phyloP scores from a whole-genome alignment of 2,797 vertebrate genomes.

The Acanthiza pusilla region DNA sequence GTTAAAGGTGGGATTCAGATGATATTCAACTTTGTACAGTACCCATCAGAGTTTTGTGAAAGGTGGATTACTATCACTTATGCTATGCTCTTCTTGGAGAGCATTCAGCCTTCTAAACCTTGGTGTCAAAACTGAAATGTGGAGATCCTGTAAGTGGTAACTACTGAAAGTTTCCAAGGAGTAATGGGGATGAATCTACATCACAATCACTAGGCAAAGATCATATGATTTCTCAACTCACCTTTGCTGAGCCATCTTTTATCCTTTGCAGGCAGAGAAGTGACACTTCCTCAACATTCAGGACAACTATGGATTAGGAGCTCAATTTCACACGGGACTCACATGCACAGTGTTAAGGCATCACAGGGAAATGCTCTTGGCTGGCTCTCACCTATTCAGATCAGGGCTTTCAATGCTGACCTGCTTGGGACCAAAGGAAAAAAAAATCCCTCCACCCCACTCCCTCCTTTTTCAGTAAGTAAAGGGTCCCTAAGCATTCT shows the following conservation, averaged over 20 bases:
- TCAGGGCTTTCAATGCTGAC: not conserved
- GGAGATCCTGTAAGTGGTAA: not conserved
- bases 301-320: not conserved
- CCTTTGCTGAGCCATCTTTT: not conserved
- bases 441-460: not conserved
- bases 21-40: not conserved
- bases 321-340: not conserved
- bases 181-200: not conserved
- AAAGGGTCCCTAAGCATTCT: not conserved
- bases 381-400: not conserved
- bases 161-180: not conserved
- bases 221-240: not conserved
- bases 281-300: not conserved
- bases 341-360: not conserved
- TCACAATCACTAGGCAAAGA: not conserved
- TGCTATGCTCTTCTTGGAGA: not conserved
- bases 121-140: not conserved
- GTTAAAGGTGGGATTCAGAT: not conserved
- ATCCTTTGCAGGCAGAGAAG: not conserved
- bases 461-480: not conserved
- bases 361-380: not conserved
- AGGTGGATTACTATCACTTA: not conserved
- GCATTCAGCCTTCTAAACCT: not conserved
- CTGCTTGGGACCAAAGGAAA: not conserved
- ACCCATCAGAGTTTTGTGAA: not conserved